Evolutionary conservation across 53 echinoderm and acorn worm genomes (phyloP), one percentile per base, ranked within the genome.

Genomic region (Henricia sp.): DNA sequence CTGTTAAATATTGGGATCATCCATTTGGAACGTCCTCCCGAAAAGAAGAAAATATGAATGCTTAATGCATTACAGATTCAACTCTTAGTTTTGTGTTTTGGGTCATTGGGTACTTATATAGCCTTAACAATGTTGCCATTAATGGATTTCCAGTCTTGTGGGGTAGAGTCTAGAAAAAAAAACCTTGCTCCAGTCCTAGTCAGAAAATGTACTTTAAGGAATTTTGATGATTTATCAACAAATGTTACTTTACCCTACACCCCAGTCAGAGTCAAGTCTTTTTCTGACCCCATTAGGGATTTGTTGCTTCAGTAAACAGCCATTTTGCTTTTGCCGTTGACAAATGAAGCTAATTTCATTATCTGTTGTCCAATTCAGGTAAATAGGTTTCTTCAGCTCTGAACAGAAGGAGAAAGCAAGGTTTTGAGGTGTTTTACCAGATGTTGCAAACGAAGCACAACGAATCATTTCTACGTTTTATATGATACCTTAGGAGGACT

Each of bases 221-320:
- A 70, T 70, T 70, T 70, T 46, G 70, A 70, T 68, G 68, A 68
- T 68, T 68, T 68, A 1, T 68, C 68, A 43, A 70, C 70, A 70
- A 70, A 37, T 70, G 29, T 12, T 43, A 12, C 70, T 70, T 36
- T 42, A 65, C 37, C 65, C 65, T 65, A 26, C 35, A 4, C 36
- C 11, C 19, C 64, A 46, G 11, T 23, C 39, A 1, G 68, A n/a
- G 68, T 38, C 38, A 1, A 68, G 13, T 0, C 16, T 25, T 46
- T 43, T 43, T 1, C 10, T 13, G 46, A 39, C 43, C 46, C 70
- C 46, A 70, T 70, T 70, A 70, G 44, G 48, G 46, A 24, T 4
- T 23, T 70, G 68, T 68, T 68, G 70, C 46, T 46, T 43, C 28
- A 43, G 70, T 44, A 70, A 70, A 70, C 46, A 70, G 6, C 14